These are phyloP conservation scores for Eleutherodactylus coqui DNA, from an alignment of 2,797 vertebrate species.

Conservation along the genomic window DNA sequence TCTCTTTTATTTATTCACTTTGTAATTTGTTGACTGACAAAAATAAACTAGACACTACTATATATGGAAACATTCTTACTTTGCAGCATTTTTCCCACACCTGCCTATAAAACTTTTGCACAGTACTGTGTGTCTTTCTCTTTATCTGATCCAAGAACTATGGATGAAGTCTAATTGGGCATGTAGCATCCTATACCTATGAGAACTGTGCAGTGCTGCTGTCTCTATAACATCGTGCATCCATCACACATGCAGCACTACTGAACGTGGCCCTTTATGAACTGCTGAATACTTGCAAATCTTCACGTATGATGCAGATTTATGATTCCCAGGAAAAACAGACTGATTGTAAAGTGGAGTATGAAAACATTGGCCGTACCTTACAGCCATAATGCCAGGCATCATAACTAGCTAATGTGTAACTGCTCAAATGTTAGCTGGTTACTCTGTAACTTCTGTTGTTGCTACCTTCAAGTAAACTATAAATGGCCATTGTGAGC, in stretches of 20 bases:
- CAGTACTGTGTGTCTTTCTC: too few species aligned
- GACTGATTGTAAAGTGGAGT: background rate
- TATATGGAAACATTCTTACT: too few species aligned
- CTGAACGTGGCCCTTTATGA: background rate
- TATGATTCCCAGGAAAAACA: constrained; percentile 6
- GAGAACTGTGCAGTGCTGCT: too few species aligned
- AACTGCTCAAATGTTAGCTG: constrained; percentile 34
- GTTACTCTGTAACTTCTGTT: constrained; percentile 47
- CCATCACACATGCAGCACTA: background rate
- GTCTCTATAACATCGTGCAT: too few species aligned
- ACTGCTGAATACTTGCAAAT: background rate
- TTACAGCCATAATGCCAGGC: constrained; percentile 12
- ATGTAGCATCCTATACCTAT: too few species aligned
- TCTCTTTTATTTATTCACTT: too few species aligned
- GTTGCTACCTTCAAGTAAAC: constrained; percentile 29
- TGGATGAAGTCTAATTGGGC: too few species aligned
- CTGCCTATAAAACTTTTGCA: too few species aligned
- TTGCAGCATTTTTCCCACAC: too few species aligned
- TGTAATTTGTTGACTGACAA: too few species aligned
- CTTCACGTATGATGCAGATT: background rate
- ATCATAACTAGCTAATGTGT: constrained; percentile 52
- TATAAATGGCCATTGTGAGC: background rate
- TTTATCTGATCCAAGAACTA: too few species aligned
- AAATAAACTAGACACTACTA: too few species aligned
- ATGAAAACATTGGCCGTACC: background rate